phyloP scores from a whole-genome alignment of 2,888 invertebrate genomes.

The Sinhomidia bicolor region DNA sequence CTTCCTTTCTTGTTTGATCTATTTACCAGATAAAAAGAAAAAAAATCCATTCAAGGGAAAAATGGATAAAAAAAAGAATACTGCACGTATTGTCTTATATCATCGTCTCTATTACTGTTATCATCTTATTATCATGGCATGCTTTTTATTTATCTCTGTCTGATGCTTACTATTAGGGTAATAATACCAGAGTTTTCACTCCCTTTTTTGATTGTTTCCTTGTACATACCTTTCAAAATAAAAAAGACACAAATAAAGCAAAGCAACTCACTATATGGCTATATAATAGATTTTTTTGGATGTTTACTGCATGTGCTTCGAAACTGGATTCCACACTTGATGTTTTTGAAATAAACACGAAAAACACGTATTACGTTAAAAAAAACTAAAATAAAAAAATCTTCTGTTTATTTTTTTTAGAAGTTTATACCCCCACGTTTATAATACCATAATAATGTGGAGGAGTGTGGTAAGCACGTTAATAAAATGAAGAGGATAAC shows the following conservation, averaged over 20 bases:
- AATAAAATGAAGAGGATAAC: background rate
- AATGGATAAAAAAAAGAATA: constrained; percentile 1
- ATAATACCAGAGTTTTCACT: no score
- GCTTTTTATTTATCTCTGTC: background rate
- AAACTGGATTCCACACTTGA: no score
- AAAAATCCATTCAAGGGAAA: constrained; percentile 3
- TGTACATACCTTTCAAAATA: no score
- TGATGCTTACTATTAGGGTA: no score
- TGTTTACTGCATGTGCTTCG: no score
- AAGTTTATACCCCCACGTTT: background rate
- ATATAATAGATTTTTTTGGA: no score
- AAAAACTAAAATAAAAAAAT: no score
- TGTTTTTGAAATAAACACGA: no score
- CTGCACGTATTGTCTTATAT: background rate
- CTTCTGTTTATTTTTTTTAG: background rate
- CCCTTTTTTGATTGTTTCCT: no score
- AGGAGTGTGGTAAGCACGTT: background rate
- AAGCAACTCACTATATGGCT: no score
- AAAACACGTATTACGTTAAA: no score
- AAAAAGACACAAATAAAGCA: no score
- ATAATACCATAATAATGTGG: background rate
- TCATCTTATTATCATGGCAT: background rate
- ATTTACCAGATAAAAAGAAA: constrained; percentile 14
- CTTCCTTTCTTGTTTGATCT: constrained; percentile 40
- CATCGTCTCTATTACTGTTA: background rate